Conservation (phyloP, 2,797 vertebrate genomes). For the Ciconia nigra region DNA sequence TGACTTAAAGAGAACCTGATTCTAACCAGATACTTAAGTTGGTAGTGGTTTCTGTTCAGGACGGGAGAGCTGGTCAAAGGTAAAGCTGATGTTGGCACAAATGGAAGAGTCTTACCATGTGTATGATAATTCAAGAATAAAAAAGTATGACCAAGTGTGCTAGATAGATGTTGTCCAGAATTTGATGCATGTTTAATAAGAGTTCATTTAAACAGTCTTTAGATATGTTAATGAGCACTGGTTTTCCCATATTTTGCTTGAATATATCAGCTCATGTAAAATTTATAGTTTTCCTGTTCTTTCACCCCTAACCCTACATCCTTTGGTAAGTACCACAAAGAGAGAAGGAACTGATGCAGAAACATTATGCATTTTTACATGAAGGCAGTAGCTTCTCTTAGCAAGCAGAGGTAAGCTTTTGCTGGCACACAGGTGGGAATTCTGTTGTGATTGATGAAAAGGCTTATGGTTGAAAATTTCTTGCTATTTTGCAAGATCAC, state of each 20-base stretch:
- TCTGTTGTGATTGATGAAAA: neutral
- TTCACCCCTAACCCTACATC: neutral
- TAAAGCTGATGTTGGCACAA: neutral
- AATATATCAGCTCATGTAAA: neutral
- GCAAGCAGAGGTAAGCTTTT: neutral
- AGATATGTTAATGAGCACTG: neutral
- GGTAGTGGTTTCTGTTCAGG: neutral
- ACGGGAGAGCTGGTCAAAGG: neutral
- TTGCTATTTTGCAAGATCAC: neutral
- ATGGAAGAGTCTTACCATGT: neutral
- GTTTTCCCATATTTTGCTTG: neutral
- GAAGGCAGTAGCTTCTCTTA: neutral
- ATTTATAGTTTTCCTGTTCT: neutral
- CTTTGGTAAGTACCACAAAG: neutral
- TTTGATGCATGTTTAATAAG: neutral
- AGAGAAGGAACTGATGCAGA: neutral
- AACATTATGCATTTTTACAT: neutral
- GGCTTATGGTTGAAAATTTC: neutral
- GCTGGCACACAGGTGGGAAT: neutral
- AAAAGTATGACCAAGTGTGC: neutral
- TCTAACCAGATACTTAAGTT: neutral
- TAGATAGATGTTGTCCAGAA: neutral
- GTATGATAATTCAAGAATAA: neutral
- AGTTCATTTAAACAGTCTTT: neutral
- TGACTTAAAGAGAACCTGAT: neutral